phyloP scores from a whole-genome alignment of 2,113 vertebrate genomes.

The Athene noctua region DNA sequence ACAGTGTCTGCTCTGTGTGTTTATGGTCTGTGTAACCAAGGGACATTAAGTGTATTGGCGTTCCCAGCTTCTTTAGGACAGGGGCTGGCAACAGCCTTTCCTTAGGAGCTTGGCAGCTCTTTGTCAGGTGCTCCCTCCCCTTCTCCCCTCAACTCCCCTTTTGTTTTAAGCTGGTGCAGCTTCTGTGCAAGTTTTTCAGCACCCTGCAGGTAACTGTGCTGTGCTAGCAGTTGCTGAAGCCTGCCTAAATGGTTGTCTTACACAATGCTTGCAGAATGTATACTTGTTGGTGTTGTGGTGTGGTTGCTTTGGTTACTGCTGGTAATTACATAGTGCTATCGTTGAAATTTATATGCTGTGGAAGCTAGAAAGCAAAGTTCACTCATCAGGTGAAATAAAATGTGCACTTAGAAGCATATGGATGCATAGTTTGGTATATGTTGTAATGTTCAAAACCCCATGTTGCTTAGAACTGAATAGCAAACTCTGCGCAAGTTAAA shows the following conservation, averaged over 20 bases:
- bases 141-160: fast-evolving
- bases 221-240: neutral
- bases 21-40: neutral
- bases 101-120: neutral
- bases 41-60: neutral
- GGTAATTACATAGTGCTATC: neutral
- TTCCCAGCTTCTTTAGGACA: neutral
- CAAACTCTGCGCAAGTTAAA: neutral
- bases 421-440: neutral
- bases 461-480: neutral
- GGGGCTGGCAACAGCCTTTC: neutral
- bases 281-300: neutral
- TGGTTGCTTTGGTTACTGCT: neutral
- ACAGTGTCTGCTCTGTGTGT: neutral
- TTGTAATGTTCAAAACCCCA: neutral
- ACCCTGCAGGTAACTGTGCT: neutral
- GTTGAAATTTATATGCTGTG: neutral
- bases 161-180: neutral
- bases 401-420: neutral
- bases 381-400: neutral
- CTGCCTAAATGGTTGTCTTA: neutral
- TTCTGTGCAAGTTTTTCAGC: neutral
- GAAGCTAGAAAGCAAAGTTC: neutral
- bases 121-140: neutral
- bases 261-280: neutral